Evolutionary conservation across 1,140 invertebrate species (phyloP), one percentile per base, ranked within the genome.

Genomic region (Agraylea sexmaculata): DNA sequence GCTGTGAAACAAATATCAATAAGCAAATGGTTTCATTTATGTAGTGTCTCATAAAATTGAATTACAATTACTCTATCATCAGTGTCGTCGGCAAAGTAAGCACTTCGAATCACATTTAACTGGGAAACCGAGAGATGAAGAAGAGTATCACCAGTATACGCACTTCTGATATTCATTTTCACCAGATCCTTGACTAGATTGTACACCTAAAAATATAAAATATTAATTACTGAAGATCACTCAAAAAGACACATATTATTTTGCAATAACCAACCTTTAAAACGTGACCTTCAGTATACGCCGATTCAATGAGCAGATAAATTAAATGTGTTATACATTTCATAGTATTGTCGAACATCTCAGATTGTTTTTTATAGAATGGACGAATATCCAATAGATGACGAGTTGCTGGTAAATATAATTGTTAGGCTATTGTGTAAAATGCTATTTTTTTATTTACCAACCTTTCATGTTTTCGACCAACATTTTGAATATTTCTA

Each of bases 281-380:
- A 37, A 25, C 42, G 23, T 46, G 40, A 42, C 45, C 54, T 20
- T 52, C 53, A 10, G 69, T 66, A 50, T 68, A 60, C 27, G 70
- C 68, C 42, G 75, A 80, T 58, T 74, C 67, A 35, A 78, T 60
- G 33, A 87, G 62, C 37, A 90, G 62, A 58, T 84, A 83, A 40
- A 90, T 76, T 23, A 89, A 65, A 62, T 89, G 84, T 1, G 83
- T 82, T 3, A 84, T 69, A 51, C 82, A 84, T 51, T 80, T 81
- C 42, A 88, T 60, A 15, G 81, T 80, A 39, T 78, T 74, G 56
- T 90, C 85, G 54, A 83, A 88, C 62, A 76, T 81, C 42, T 88
- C 85, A 47, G 80, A 74, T 54, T 91, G 87, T 43, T 75, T 68
- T 51, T 80, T 79, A 53, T 77, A 77, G 13, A 81, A 71, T 4